Base-by-base conservation (phyloP, 1,140 invertebrate species). In the Melitaea cinxia region DNA sequence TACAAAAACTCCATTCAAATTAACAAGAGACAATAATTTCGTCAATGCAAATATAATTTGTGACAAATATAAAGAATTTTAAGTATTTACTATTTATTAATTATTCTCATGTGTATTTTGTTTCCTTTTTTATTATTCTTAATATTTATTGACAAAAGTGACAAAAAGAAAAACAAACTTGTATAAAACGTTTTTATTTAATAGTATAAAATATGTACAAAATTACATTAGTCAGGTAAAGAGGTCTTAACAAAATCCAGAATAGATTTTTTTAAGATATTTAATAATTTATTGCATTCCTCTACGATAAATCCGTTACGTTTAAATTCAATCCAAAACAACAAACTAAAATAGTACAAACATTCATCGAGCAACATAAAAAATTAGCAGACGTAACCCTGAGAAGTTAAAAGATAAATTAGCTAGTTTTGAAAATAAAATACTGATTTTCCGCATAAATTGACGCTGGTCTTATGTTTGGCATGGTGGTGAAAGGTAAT, bases 391-490 rank as follows among this genome's bases (percentile, higher is more conserved):
- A 45, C 35, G 35, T 50, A 55, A 63, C 35, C 33, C 55, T 57
- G 19, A 56, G 63, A 67, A 33, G 10, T 65, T 61, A 57, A 72
- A 59, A 70, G 60, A 71, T 56, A 58, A 64, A 66, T 69, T 70
- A 65, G 60, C 63, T 75, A 68, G 39, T 33, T 62, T 70, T 67
- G 17, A 66, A 63, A 77, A n/a, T n/a, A 37, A 39, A 82, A 80
- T 80, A 82, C 78, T 78, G 76, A 68, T 72, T 65, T 55, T 71
- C 60, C 67, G 63, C 63, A 68, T 37, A 58, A 33, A 57, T 69
- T 57, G 64, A 17, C 15, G 15, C 7, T 42, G 37, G 37, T 42
- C 37, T 42, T 42, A 42, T 12, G 7, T n/a, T 54, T 33, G 39
- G 19, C 42, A 35, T 47, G 52, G 39, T 50, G 52, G 49, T 55